Evolutionary conservation across 2,113 vertebrate genomes (phyloP).

Genomic region (Callaeas wilsoni): DNA sequence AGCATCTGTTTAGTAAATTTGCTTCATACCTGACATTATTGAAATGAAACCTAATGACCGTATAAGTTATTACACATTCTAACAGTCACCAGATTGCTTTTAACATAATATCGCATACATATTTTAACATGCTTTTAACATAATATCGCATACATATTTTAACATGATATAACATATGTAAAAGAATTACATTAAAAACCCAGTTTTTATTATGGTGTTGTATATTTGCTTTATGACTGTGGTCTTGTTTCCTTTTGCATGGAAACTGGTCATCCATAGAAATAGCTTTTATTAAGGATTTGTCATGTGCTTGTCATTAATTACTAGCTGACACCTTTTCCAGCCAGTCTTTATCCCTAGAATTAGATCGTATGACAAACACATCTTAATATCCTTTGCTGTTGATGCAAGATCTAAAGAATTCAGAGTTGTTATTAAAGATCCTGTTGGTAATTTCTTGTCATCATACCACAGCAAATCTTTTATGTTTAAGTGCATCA

Average conservation of each 20-base stretch:
- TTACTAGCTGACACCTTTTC: slow-evolving; percentile 46
- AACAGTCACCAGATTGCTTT: neutral
- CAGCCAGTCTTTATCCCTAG: slow-evolving; percentile 36
- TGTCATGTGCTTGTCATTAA: neutral
- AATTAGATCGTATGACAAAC: neutral
- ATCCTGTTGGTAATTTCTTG: slow-evolving; percentile 28
- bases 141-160: neutral
- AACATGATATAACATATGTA: neutral
- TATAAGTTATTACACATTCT: neutral
- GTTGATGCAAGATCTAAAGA: slow-evolving; percentile 26
- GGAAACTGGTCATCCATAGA: neutral
- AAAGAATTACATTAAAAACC: neutral
- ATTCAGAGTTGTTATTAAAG: slow-evolving; percentile 13
- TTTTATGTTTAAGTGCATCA: neutral
- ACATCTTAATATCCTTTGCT: neutral
- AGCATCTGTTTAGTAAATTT: neutral
- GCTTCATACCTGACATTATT: neutral
- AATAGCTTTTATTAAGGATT: neutral
- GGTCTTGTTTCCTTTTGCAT: neutral
- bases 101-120: neutral
- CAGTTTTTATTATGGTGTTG: neutral
- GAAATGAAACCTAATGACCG: neutral
- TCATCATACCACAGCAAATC: neutral
- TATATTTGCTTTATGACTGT: neutral
- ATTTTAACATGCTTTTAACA: neutral